Evolutionary conservation across 1,140 invertebrate genomes (phyloP).

Genomic region (Microplitis mediator): DNA sequence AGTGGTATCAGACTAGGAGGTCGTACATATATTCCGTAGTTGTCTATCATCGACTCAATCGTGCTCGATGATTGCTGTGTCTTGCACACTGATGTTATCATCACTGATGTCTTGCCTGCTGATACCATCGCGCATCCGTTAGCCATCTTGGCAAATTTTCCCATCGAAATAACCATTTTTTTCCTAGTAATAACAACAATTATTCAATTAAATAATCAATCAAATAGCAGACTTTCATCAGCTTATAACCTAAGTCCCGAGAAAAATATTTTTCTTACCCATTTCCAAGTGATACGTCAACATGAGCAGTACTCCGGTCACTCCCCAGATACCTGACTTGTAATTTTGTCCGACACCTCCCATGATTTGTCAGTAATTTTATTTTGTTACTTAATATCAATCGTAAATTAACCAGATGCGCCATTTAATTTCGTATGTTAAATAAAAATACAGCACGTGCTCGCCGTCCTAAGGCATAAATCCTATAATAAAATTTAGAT

Average conservation of each 20-base stretch:
- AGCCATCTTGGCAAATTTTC: slow-evolving; percentile 85
- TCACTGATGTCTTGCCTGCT: slow-evolving; percentile 86
- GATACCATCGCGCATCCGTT: slow-evolving; percentile 83
- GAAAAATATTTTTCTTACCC: background rate
- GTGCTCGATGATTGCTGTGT: slow-evolving; percentile 65
- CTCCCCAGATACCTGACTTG: background rate
- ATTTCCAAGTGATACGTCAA: background rate
- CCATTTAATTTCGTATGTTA: background rate
- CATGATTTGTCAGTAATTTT: background rate
- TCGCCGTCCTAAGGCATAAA: no score
- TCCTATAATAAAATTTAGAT: no score
- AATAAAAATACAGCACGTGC: background rate
- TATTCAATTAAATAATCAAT: background rate
- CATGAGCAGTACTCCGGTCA: background rate
- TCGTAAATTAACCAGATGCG: background rate
- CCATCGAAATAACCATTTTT: slow-evolving; percentile 71
- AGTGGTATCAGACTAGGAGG: slow-evolving; percentile 96
- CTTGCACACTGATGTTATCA: slow-evolving; percentile 89
- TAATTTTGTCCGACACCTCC: background rate
- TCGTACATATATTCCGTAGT: no score
- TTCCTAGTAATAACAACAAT: slow-evolving; percentile 58
- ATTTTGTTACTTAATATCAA: background rate
- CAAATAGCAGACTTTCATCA: background rate
- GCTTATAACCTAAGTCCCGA: background rate
- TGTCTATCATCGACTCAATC: slow-evolving; percentile 88